phyloP scores from a whole-genome alignment of 2,113 vertebrate species.

The Fukomys damarensis region DNA sequence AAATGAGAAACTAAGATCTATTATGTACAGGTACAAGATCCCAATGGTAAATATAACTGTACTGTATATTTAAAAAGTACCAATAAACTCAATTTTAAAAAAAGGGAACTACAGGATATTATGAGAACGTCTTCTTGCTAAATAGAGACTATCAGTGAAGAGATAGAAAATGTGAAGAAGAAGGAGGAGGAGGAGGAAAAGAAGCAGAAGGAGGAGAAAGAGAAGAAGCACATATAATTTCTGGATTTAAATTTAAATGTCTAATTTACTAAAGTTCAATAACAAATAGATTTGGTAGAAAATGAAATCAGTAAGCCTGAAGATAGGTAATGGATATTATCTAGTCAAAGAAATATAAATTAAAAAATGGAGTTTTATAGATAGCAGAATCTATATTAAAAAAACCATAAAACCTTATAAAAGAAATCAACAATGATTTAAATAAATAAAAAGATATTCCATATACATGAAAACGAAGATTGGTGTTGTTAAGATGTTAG shows the following conservation, averaged over 20 bases:
- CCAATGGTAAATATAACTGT: too few relatives aligned
- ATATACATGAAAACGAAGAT: background rate
- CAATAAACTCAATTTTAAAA: too few relatives aligned
- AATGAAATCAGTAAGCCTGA: background rate
- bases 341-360: background rate
- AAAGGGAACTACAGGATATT: background rate
- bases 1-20: too few relatives aligned
- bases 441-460: background rate
- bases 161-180: background rate
- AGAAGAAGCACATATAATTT: background rate
- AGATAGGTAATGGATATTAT: background rate
- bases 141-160: background rate
- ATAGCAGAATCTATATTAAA: background rate
- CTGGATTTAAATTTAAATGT: background rate
- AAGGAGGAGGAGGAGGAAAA: too few relatives aligned
- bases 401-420: background rate
- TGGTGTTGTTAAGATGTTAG: background rate
- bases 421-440: background rate
- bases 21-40: too few relatives aligned
- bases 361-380: background rate
- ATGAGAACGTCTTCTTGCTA: background rate
- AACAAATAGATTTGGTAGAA: background rate
- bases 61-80: too few relatives aligned
- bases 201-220: too few relatives aligned
- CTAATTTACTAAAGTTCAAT: background rate